phyloP scores from a whole-genome alignment of 2,797 vertebrate species.

The Centroberyx gerrardi region DNA sequence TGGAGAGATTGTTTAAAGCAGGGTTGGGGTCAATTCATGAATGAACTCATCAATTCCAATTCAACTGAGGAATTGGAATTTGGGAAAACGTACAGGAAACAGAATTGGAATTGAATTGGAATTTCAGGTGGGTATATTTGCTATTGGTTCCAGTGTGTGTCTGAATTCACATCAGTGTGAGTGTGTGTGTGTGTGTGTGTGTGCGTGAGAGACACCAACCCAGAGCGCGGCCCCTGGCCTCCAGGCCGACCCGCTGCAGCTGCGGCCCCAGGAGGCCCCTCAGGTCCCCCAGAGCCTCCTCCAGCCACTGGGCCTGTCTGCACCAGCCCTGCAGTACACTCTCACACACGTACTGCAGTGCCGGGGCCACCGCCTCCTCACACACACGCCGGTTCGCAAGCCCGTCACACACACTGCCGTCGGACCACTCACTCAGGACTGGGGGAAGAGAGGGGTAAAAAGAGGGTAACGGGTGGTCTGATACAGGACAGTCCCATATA shows the following conservation, averaged over 20 bases:
- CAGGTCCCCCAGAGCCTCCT: constrained; percentile 83
- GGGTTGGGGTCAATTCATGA: too few relatives aligned
- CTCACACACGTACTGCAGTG: constrained; percentile 81
- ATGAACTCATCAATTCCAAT: too few relatives aligned
- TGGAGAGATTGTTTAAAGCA: not conserved
- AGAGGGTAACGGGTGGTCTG: not conserved
- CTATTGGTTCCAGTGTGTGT: not conserved
- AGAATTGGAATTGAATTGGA: too few relatives aligned
- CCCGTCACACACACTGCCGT: constrained; percentile 20
- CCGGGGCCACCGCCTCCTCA: constrained; percentile 51
- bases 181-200: not conserved
- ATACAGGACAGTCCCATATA: not conserved
- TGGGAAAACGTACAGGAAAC: too few relatives aligned
- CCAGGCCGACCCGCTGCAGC: constrained; percentile 77
- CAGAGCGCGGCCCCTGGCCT: constrained; percentile 79
- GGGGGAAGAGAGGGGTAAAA: constrained; percentile 10
- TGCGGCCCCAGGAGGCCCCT: constrained; percentile 75
- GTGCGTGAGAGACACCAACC: constrained; percentile 62
- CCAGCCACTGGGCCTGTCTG: constrained; percentile 84
- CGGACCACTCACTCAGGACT: constrained; percentile 91
- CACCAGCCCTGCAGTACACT: constrained; percentile 85
- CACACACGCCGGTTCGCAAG: not conserved
- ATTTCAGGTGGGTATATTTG: not conserved
- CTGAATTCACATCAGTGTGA: too few relatives aligned
- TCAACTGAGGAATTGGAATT: too few relatives aligned